Conservation (phyloP, 2,888 invertebrate genomes). For the Pycnomerus fuliginosus region DNA sequence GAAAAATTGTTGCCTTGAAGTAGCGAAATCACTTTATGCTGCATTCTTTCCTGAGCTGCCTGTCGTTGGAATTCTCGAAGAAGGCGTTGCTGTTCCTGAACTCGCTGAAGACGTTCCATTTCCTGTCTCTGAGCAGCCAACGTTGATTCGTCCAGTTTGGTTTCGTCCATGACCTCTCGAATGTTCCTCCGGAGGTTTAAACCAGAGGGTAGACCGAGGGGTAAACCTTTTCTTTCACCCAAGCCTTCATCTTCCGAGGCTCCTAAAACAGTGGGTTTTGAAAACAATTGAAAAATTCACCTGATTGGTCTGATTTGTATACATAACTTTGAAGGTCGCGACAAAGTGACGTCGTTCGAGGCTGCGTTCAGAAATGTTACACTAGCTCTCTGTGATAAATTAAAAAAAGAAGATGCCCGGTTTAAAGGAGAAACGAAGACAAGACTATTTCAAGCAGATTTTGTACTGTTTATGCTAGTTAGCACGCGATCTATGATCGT, state of each 20-base stretch:
- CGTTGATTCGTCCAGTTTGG: conserved; percentile 89
- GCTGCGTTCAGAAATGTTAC: too few species aligned
- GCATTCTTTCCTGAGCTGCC: conserved; percentile 71
- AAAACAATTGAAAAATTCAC: too few species aligned
- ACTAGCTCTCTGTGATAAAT: too few species aligned
- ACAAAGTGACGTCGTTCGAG: too few species aligned
- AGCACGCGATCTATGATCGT: too few species aligned
- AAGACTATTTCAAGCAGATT: too few species aligned
- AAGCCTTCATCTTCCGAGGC: conserved; percentile 37
- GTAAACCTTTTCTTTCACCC: conserved; percentile 34
- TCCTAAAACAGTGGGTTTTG: too few species aligned
- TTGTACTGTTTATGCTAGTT: too few species aligned
- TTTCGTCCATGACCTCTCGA: conserved; percentile 91
- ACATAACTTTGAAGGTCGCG: too few species aligned
- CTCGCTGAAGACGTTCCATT: conserved; percentile 80
- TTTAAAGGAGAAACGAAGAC: too few species aligned
- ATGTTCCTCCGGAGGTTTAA: conserved; percentile 79
- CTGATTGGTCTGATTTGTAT: too few species aligned
- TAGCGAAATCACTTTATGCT: conserved; percentile 69
- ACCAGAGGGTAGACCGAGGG: conserved; percentile 18
- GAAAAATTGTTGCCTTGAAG: conserved; percentile 64
- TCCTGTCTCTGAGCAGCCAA: conserved; percentile 91
- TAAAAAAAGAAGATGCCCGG: too few species aligned
- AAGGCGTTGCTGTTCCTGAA: conserved; percentile 82
- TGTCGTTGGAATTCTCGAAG: conserved; percentile 80